Conservation (phyloP, 2,113 vertebrate genomes). For the Puntigrus tetrazona region DNA sequence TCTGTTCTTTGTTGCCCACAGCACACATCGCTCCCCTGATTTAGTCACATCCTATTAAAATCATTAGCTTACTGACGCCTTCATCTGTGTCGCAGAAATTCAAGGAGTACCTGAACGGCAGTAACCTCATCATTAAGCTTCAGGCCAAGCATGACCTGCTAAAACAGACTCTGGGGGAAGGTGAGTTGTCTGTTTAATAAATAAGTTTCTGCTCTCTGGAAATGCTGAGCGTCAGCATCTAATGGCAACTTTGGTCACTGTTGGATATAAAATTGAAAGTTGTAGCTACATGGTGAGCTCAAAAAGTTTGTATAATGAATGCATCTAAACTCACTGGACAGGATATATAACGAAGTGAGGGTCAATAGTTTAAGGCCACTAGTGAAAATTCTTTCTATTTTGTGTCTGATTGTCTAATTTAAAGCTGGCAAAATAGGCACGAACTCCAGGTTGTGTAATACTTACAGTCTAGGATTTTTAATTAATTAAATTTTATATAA, state of each 20-base stretch:
- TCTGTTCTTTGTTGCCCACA: constrained; percentile 28
- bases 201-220: neutral
- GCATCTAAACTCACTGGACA: neutral
- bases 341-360: neutral
- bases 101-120: too few species aligned
- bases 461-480: too few species aligned
- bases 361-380: neutral
- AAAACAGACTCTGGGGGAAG: too few species aligned
- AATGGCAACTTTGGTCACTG: constrained; percentile 29
- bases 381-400: too few species aligned
- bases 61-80: constrained; percentile 45
- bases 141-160: too few species aligned
- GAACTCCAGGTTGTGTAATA: too few species aligned
- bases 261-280: neutral
- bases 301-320: neutral
- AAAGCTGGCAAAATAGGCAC: too few species aligned
- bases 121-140: too few species aligned
- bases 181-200: too few species aligned
- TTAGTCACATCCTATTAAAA: constrained; percentile 37
- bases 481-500: too few species aligned
- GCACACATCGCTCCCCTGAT: constrained; percentile 8
- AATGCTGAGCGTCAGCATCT: constrained; percentile 28
- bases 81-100: constrained; percentile 77
- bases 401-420: too few species aligned
- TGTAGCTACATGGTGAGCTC: neutral